phyloP scores from a whole-genome alignment of 2,113 vertebrate genomes.

The Ictalurus punctatus region DNA sequence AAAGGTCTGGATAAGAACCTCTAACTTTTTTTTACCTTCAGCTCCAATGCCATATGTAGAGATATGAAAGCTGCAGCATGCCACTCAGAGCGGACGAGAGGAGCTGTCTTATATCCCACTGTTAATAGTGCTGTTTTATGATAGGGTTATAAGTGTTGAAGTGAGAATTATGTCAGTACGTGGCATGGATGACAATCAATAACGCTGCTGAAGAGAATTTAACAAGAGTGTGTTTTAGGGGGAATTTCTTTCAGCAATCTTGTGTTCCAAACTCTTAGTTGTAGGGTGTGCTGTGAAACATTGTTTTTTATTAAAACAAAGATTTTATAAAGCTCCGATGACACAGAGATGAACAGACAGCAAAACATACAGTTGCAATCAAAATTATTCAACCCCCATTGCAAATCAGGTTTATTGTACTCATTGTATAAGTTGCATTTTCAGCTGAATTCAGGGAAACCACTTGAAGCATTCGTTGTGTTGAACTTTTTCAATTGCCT shows the following conservation, averaged over 20 bases:
- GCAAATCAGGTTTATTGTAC: too few relatives aligned
- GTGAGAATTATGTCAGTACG: conserved; percentile 21
- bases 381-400: too few relatives aligned
- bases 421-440: too few relatives aligned
- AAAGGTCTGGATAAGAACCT: conserved; percentile 1
- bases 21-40: not conserved
- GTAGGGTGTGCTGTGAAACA: not conserved
- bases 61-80: conserved; percentile 12
- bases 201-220: conserved; percentile 20
- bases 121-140: conserved; percentile 37
- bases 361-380: too few relatives aligned
- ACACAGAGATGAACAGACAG: not conserved
- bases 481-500: too few relatives aligned
- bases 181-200: conserved; percentile 15
- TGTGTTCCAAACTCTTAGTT: not conserved
- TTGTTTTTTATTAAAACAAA: not conserved
- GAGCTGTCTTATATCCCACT: not conserved
- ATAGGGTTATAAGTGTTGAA: not conserved
- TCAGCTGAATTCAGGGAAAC: too few relatives aligned
- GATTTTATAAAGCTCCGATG: not conserved
- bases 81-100: not conserved
- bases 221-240: conserved; percentile 10
- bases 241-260: not conserved
- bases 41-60: not conserved
- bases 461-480: too few relatives aligned